Evolutionary conservation across 2,888 invertebrate genomes (phyloP).

Genomic region (Dorcus hopei): DNA sequence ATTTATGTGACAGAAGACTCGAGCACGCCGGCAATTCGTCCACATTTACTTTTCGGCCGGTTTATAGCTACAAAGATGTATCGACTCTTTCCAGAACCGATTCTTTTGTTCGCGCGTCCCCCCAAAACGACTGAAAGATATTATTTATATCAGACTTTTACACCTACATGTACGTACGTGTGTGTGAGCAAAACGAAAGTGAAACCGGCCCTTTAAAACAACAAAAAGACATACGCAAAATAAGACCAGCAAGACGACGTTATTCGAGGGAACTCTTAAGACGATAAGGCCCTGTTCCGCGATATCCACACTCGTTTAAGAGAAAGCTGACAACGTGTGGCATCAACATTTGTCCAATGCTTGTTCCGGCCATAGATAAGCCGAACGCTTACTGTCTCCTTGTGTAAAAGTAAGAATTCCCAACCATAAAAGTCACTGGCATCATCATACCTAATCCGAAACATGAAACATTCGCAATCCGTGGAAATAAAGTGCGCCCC

Average conservation of each 20-base stretch:
- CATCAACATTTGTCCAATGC: constrained; percentile 71
- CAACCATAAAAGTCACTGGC: constrained; percentile 68
- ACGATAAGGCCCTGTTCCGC: constrained; percentile 61
- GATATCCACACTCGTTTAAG: constrained; percentile 63
- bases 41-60: no score
- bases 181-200: background rate
- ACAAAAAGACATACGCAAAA: constrained; percentile 51
- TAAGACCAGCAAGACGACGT: background rate
- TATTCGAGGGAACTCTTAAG: constrained; percentile 59
- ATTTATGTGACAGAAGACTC: no score
- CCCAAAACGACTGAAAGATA: no score
- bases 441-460: constrained; percentile 69
- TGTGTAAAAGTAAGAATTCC: constrained; percentile 67
- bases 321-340: constrained; percentile 66
- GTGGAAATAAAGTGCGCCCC: no score
- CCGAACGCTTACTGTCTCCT: constrained; percentile 72
- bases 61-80: no score
- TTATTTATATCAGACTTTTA: no score
- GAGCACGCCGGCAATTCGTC: no score
- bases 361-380: constrained; percentile 71
- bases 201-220: background rate
- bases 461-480: constrained; percentile 47
- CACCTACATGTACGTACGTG: no score
- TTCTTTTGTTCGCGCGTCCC: no score
- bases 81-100: no score